phyloP scores from a whole-genome alignment of 2,888 invertebrate genomes.

The Sicus ferrugineus region DNA sequence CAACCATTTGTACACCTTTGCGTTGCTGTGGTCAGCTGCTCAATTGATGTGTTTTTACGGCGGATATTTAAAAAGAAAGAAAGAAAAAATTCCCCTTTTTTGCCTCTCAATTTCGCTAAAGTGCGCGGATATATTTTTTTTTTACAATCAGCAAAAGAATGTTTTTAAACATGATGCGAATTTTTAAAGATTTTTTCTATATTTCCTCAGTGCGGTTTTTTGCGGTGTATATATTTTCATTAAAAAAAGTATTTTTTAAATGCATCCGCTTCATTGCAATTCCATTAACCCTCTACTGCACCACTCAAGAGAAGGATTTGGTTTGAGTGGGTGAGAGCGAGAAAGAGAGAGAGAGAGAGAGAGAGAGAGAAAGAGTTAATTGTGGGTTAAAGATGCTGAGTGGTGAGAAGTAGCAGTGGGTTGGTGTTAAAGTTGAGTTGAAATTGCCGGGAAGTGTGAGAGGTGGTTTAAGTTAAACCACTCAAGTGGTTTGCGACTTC shows the following conservation, averaged over 20 bases:
- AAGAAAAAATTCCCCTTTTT: slow-evolving; percentile 6
- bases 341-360: not conserved
- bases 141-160: slow-evolving; percentile 5
- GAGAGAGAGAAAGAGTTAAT: not conserved
- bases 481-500: no score
- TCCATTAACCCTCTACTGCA: slow-evolving; percentile 24
- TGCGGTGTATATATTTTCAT: not conserved
- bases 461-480: no score
- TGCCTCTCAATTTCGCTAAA: slow-evolving; percentile 1
- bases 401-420: no score
- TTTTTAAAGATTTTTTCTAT: not conserved
- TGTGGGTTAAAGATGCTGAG: slow-evolving; percentile 6
- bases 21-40: slow-evolving; percentile 26
- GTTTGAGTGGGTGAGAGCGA: not conserved
- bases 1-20: slow-evolving; percentile 23
- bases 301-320: not conserved
- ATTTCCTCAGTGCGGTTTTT: not conserved
- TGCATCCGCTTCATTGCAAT: slow-evolving; percentile 26
- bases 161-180: not conserved
- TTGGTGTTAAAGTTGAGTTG: no score
- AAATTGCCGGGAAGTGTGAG: no score
- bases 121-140: slow-evolving; percentile 7
- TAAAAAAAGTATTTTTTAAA: not conserved
- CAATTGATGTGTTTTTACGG: slow-evolving; percentile 16
- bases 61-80: not conserved